Conservation (phyloP, 2,888 invertebrate genomes). For the Mantis religiosa region DNA sequence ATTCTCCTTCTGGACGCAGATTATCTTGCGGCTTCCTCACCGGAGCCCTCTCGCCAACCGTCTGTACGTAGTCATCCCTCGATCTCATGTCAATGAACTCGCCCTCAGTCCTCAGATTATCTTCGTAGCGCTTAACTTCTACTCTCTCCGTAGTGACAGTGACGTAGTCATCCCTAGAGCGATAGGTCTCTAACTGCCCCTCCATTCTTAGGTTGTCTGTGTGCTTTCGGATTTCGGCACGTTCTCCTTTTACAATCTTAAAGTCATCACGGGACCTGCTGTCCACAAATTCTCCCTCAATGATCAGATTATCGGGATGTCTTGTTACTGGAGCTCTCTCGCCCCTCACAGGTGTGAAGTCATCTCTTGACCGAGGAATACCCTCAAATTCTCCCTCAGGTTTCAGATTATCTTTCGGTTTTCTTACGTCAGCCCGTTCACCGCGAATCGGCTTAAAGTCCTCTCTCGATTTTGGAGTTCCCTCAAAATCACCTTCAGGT, state of each 20-base stretch:
- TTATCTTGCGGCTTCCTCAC: conserved; percentile 35
- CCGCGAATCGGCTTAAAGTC: conserved; percentile 27
- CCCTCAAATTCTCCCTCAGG: conserved; percentile 39
- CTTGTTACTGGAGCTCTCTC: conserved; percentile 32
- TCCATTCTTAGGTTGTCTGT: conserved; percentile 44
- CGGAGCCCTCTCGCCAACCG: conserved; percentile 31
- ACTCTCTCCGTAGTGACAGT: conserved; percentile 59
- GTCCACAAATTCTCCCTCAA: conserved; percentile 49
- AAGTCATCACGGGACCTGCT: conserved; percentile 45
- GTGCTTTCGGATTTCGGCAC: conserved; percentile 36
- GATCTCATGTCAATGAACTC: conserved; percentile 52
- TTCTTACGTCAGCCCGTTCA: conserved; percentile 34
- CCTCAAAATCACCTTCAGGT: conserved; percentile 46
- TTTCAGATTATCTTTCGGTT: conserved; percentile 51
- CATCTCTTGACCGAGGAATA: conserved; percentile 20
- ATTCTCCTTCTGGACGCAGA: conserved; percentile 38
- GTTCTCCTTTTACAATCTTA: conserved; percentile 33
- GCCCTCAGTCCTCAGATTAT: conserved; percentile 56
- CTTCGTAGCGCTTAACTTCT: conserved; percentile 57
- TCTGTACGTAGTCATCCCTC: conserved; percentile 42
- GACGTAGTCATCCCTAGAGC: conserved; percentile 52
- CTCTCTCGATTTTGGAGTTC: conserved; percentile 36
- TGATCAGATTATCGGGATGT: conserved; percentile 47
- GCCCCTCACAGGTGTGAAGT: conserved; percentile 32
- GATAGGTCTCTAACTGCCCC: conserved; percentile 40